Evolutionary conservation across 2,888 invertebrate genomes (phyloP).

Genomic region (Capitulum mitella): DNA sequence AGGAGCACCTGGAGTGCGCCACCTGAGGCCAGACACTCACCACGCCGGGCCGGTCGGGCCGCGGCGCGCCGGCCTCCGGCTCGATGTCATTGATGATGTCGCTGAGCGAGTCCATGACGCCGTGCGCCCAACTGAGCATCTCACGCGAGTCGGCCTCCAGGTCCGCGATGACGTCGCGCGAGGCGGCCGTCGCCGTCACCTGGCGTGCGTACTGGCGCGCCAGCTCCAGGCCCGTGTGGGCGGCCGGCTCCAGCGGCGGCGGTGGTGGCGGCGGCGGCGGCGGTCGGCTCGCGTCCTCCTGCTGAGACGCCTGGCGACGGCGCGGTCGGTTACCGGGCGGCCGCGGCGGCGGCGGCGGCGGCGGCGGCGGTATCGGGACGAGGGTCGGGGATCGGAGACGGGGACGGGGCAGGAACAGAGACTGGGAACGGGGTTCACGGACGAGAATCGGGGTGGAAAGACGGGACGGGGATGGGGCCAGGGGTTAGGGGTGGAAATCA

Average conservation of each 20-base stretch:
- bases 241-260: conserved; percentile 26
- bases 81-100: neutral
- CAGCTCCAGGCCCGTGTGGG: conserved; percentile 26
- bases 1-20: too few relatives aligned
- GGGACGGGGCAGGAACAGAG: too few relatives aligned
- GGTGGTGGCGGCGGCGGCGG: conserved; percentile 47
- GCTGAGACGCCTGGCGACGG: conserved; percentile 38
- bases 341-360: conserved; percentile 37
- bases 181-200: conserved; percentile 16
- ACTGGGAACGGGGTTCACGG: too few relatives aligned
- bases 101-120: neutral
- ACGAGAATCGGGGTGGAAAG: too few relatives aligned
- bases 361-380: conserved; percentile 1
- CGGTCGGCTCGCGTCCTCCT: conserved; percentile 36
- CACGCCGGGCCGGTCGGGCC: neutral
- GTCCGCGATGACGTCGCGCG: neutral
- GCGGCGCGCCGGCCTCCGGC: neutral
- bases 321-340: conserved; percentile 31
- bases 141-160: conserved; percentile 17
- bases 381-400: too few relatives aligned
- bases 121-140: conserved; percentile 23
- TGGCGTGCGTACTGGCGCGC: conserved; percentile 31
- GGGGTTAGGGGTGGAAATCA: too few relatives aligned
- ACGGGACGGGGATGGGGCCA: too few relatives aligned
- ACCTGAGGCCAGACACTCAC: too few relatives aligned